Evolutionary conservation across 2,888 invertebrate genomes (phyloP).

Genomic region (Osmoderma eremita): DNA sequence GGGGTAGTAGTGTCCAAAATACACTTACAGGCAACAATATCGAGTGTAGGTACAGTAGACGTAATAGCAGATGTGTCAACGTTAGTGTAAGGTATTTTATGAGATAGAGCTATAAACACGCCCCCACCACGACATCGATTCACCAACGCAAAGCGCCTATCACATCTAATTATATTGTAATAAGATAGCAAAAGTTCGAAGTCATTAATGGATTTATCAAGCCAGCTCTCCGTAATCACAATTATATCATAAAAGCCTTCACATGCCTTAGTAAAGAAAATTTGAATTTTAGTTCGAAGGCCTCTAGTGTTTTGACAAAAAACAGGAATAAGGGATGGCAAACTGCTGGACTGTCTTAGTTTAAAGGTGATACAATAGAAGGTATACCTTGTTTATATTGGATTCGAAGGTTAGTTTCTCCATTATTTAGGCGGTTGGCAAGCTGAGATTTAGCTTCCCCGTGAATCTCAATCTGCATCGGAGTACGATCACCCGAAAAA

Average conservation of each 20-base stretch:
- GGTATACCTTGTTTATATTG: no score
- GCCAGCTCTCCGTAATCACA: constrained; percentile 11
- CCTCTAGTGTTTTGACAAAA: no score
- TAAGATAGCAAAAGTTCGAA: constrained; percentile 5
- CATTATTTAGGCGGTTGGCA: no score
- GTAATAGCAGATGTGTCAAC: no score
- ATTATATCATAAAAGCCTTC: constrained; percentile 15
- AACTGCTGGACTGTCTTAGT: no score
- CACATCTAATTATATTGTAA: constrained; percentile 11
- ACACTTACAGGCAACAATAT: not conserved
- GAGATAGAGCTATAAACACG: not conserved
- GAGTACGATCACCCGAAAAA: no score
- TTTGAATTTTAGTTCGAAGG: not conserved
- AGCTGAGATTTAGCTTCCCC: no score
- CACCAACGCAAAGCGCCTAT: not conserved
- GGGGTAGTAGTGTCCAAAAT: not conserved
- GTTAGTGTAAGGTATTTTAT: no score
- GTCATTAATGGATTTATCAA: not conserved
- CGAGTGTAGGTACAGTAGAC: not conserved
- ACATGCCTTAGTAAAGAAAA: not conserved
- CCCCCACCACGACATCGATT: constrained; percentile 3
- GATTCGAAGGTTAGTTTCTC: no score
- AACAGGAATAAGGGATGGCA: no score
- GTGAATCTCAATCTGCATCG: no score
- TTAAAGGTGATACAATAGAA: no score